These are phyloP conservation scores for Drosophila parthenogenetica DNA, from an alignment of 2,888 invertebrate species.

Conservation along the genomic window DNA sequence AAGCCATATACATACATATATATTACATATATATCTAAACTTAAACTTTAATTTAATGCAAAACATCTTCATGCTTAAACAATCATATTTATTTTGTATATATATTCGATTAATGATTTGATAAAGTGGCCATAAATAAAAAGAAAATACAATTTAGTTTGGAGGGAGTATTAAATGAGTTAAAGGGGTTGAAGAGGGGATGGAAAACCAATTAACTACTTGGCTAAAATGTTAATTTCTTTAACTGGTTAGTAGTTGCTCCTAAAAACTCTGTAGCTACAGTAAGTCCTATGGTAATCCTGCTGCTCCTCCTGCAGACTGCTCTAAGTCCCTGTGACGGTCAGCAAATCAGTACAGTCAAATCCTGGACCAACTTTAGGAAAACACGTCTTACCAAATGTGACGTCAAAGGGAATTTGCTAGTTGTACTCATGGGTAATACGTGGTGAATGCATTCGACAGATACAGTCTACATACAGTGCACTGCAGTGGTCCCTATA, in stretches of 20 bases:
- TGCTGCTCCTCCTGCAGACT: no score
- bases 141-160: not conserved
- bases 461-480: conserved; percentile 5
- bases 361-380: not conserved
- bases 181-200: not conserved
- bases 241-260: no score
- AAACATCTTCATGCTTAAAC: conserved; percentile 26
- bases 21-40: not conserved
- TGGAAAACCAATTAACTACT: no score
- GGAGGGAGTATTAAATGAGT: not conserved
- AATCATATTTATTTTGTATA: conserved; percentile 61
- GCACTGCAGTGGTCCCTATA: not conserved
- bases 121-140: conserved; percentile 57
- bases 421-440: conserved; percentile 14
- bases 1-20: conserved; percentile 18
- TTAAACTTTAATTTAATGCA: conserved; percentile 14
- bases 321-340: not conserved
- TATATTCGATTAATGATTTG: conserved; percentile 43
- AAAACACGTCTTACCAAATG: conserved; percentile 3
- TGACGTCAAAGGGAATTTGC: conserved; percentile 55
- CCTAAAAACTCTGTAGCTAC: no score
- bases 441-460: conserved; percentile 18
- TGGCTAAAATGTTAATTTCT: no score
- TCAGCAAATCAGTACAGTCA: not conserved
- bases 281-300: no score